These are phyloP conservation scores for Crotalus adamanteus DNA, from an alignment of 2,797 vertebrate genomes.

Conservation along the genomic window DNA sequence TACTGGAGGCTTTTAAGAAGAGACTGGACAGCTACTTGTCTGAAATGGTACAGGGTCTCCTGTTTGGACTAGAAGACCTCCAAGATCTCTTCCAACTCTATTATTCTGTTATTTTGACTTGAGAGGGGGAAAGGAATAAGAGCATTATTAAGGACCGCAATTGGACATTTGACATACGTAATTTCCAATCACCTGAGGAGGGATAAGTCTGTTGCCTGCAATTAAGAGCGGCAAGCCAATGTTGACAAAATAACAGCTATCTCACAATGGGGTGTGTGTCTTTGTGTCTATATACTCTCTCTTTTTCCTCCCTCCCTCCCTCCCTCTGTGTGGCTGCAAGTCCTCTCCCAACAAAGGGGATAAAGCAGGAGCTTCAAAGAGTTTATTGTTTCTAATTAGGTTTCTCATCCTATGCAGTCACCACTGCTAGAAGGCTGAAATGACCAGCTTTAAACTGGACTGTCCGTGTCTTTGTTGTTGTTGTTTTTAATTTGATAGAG, in stretches of 20 bases:
- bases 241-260: not conserved
- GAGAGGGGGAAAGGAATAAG: not conserved
- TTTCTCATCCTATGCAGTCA: slow-evolving; percentile 53
- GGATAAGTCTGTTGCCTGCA: not conserved
- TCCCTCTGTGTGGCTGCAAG: not conserved
- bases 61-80: not conserved
- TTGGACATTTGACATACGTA: not conserved
- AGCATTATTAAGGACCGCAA: not conserved
- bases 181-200: not conserved
- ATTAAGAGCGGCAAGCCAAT: not conserved
- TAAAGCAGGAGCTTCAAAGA: slow-evolving; percentile 32
- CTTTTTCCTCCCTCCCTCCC: not conserved
- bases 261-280: not conserved
- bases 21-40: not conserved
- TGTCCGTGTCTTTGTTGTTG: slow-evolving; percentile 19
- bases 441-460: slow-evolving; percentile 56
- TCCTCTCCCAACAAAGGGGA: slow-evolving; percentile 22
- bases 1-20: not conserved
- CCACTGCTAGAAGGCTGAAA: slow-evolving; percentile 36
- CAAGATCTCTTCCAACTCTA: not conserved
- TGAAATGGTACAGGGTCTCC: not conserved
- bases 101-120: not conserved
- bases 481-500: slow-evolving; percentile 61
- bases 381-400: slow-evolving; percentile 36
- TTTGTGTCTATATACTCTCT: not conserved